A percentile compares a stretch with the other conserved stretches of the same genome.
Conservation (phyloP, 2,888 invertebrate genomes). For the Campopleginae sp. region DNA sequence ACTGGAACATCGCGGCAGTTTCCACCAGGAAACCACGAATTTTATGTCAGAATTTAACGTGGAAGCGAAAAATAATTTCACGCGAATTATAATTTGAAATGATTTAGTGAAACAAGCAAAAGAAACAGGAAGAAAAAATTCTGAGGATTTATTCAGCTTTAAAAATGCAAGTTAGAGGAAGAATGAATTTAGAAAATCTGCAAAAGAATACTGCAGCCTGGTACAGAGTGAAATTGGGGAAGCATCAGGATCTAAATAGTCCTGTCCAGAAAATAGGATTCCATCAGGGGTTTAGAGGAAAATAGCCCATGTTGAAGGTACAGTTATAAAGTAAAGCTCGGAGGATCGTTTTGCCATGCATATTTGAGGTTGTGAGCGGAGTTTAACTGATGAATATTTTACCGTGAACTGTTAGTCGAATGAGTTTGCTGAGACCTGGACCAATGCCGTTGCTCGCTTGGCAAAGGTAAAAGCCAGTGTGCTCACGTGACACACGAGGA, state of each 20-base stretch:
- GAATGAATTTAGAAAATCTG: background rate
- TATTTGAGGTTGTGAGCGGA: slow-evolving; percentile 60
- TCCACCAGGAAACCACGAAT: background rate
- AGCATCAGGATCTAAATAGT: background rate
- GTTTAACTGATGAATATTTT: slow-evolving; percentile 78
- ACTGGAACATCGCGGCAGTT: background rate
- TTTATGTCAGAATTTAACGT: background rate
- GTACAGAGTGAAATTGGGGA: background rate
- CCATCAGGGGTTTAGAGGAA: background rate
- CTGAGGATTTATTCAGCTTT: background rate
- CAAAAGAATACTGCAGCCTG: background rate
- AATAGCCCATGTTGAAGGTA: slow-evolving; percentile 4
- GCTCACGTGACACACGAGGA: slow-evolving; percentile 85
- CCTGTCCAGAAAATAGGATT: background rate
- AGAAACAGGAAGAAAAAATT: background rate
- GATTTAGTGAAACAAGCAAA: background rate
- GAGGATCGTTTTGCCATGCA: slow-evolving; percentile 65
- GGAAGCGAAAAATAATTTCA: background rate
- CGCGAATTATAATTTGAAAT: background rate
- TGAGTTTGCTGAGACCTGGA: slow-evolving; percentile 87
- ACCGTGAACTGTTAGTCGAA: slow-evolving; percentile 88
- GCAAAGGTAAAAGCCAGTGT: slow-evolving; percentile 86
- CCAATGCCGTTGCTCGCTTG: slow-evolving; percentile 88
- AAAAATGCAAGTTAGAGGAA: background rate
- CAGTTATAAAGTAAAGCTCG: slow-evolving; percentile 47